Conservation (phyloP, 2,113 vertebrate genomes). For the Odobenus rosmarus region DNA sequence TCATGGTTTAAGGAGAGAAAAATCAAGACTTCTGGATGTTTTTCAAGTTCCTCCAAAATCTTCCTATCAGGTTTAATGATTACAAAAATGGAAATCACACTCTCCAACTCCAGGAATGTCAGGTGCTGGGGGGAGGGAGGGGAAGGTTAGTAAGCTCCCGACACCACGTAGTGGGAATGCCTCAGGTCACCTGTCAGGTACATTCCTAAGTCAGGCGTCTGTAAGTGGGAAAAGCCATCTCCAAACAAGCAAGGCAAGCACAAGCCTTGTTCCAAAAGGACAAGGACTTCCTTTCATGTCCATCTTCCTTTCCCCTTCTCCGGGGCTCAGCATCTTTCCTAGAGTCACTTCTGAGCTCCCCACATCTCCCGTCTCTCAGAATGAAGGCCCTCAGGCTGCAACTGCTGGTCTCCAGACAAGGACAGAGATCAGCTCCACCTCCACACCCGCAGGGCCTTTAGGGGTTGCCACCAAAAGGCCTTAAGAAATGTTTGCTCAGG, state of each 20-base stretch:
- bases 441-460: neutral
- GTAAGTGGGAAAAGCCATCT: neutral
- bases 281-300: neutral
- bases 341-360: neutral
- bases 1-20: neutral
- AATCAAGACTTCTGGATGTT: neutral
- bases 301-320: neutral
- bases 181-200: neutral
- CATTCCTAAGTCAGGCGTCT: neutral
- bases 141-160: neutral
- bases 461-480: neutral
- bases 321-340: neutral
- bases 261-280: neutral
- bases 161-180: neutral
- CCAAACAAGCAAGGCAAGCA: neutral
- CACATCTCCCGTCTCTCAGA: neutral
- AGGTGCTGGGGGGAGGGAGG: neutral
- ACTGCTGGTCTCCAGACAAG: neutral
- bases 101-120: neutral
- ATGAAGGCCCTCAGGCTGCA: neutral
- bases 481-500: slow-evolving; percentile 33
- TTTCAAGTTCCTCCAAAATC: neutral
- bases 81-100: neutral
- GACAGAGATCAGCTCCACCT: slow-evolving; percentile 5
- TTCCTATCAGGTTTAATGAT: neutral